These are phyloP conservation scores for Archilochus colubris DNA, from an alignment of 2,113 vertebrate species.

Conservation along the genomic window DNA sequence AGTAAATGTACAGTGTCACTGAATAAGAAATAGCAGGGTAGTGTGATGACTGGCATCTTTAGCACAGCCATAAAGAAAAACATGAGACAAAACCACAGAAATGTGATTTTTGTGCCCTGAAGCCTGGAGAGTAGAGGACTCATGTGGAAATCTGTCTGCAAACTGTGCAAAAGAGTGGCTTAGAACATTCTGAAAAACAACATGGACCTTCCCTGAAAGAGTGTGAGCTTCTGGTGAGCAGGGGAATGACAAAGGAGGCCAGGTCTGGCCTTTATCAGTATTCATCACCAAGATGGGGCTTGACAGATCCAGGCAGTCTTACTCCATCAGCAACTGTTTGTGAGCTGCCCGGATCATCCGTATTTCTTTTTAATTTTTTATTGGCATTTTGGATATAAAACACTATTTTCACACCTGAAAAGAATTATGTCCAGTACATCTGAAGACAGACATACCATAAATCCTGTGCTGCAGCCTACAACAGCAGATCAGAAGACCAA, in stretches of 20 bases:
- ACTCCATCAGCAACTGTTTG: not conserved
- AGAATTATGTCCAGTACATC: not conserved
- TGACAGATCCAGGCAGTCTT: not conserved
- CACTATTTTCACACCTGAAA: constrained; percentile 8
- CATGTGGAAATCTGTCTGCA: not conserved
- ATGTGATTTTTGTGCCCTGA: not conserved
- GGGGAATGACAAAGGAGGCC: not conserved
- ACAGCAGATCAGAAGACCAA: not conserved
- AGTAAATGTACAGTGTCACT: not conserved
- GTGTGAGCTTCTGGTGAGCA: not conserved
- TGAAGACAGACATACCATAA: not conserved
- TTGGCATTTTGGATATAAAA: not conserved
- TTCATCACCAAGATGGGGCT: not conserved
- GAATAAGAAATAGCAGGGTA: not conserved
- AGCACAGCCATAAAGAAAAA: not conserved
- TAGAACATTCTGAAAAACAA: not conserved
- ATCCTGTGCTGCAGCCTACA: not conserved
- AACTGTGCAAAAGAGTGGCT: not conserved
- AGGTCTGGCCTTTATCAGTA: not conserved
- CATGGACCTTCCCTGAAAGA: not conserved
- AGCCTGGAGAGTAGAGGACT: not conserved
- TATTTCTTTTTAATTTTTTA: not conserved
- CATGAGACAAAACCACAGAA: not conserved
- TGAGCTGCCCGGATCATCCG: not conserved
- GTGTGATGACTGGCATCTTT: not conserved